Conservation (phyloP, 2,888 invertebrate species). For the Oconnorella tubifera region DNA sequence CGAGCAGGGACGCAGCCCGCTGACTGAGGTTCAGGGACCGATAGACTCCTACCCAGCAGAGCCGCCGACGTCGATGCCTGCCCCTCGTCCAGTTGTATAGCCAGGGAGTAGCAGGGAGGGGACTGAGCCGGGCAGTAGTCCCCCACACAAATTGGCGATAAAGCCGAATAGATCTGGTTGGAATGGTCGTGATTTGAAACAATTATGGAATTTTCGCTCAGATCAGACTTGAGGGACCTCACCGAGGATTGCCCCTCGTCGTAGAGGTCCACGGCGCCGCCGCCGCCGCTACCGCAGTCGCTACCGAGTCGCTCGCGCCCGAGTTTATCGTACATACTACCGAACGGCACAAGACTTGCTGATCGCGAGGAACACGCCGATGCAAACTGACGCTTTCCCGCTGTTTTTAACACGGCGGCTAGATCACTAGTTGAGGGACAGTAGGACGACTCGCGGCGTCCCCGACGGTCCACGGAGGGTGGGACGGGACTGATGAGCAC, state of each 20-base stretch:
- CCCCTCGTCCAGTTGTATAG: too few relatives aligned
- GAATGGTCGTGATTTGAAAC: not conserved
- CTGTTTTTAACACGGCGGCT: not conserved
- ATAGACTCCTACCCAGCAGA: not conserved
- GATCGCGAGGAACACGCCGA: not conserved
- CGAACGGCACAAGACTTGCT: not conserved
- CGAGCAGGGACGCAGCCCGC: not conserved
- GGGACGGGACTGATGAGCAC: not conserved
- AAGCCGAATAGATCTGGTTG: not conserved
- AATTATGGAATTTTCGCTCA: not conserved
- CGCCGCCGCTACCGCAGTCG: not conserved
- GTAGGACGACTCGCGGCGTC: not conserved
- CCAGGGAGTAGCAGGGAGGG: too few relatives aligned
- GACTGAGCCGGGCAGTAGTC: not conserved
- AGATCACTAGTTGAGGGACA: not conserved
- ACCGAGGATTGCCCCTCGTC: not conserved
- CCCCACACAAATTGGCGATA: not conserved
- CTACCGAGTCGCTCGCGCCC: not conserved
- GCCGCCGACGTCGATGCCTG: not conserved
- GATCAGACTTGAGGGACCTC: not conserved
- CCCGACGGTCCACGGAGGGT: not conserved
- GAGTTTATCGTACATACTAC: slow-evolving; percentile 1
- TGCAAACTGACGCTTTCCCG: not conserved
- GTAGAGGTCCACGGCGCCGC: not conserved
- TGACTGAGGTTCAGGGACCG: not conserved